phyloP scores from a whole-genome alignment of 2,888 invertebrate genomes.

The Tetragonisca angustula region DNA sequence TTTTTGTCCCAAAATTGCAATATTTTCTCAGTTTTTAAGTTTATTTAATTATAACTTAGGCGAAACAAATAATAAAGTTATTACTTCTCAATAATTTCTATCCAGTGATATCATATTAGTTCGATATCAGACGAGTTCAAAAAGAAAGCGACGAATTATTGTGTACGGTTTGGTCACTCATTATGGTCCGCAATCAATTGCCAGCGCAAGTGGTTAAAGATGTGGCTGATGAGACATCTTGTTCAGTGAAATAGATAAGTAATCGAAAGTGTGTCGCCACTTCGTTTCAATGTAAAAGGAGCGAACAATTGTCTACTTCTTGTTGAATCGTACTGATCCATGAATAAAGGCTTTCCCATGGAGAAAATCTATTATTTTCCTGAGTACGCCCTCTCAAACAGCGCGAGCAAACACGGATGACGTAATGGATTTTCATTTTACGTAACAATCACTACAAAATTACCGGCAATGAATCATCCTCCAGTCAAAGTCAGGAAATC shows the following conservation, averaged over 20 bases:
- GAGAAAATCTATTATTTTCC: conserved; percentile 55
- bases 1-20: no score
- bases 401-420: conserved; percentile 4
- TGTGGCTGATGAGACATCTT: background rate
- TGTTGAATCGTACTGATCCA: conserved; percentile 6
- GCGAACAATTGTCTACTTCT: conserved; percentile 6
- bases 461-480: conserved; percentile 6
- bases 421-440: conserved; percentile 34
- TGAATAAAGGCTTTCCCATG: conserved; percentile 23
- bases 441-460: conserved; percentile 24
- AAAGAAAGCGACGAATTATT: no score
- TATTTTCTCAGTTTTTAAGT: no score
- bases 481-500: conserved; percentile 2
- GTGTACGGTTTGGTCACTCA: no score
- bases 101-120: no score
- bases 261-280: conserved; percentile 5
- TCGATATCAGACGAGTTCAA: no score
- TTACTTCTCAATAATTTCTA: no score
- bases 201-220: background rate
- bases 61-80: no score
- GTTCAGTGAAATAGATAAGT: conserved; percentile 9
- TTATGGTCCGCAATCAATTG: no score
- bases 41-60: no score
- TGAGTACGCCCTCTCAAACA: background rate
- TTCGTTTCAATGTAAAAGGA: background rate